A percentile compares a stretch with the other conserved stretches of the same genome.
These are phyloP conservation scores for Dryadula phaetusa DNA, from an alignment of 2,888 invertebrate species.

Conservation along the genomic window DNA sequence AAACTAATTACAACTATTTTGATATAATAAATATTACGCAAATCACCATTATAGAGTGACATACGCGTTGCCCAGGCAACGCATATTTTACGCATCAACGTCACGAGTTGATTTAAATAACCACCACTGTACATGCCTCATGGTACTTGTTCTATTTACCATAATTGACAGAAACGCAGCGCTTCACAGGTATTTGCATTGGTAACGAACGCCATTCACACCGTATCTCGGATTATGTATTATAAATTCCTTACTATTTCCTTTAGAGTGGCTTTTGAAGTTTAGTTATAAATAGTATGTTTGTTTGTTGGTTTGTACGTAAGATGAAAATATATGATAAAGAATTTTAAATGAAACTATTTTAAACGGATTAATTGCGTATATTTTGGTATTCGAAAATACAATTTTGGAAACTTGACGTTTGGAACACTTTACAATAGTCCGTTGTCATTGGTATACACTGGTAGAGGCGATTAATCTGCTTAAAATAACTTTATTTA, in stretches of 20 bases:
- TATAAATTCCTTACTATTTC: not conserved
- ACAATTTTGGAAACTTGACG: too few relatives aligned
- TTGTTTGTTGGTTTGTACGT: too few relatives aligned
- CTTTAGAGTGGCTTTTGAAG: not conserved
- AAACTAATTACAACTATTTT: too few relatives aligned
- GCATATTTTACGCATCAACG: not conserved
- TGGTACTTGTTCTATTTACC: not conserved
- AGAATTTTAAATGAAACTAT: too few relatives aligned
- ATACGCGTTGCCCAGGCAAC: not conserved
- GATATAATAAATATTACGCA: too few relatives aligned
- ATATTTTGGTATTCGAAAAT: too few relatives aligned
- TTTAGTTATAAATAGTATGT: not conserved
- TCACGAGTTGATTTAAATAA: not conserved
- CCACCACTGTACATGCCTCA: not conserved
- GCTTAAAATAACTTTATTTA: too few relatives aligned
- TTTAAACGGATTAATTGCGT: too few relatives aligned
- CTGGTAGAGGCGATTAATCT: too few relatives aligned
- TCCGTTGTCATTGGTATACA: too few relatives aligned
- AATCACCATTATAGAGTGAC: not conserved
- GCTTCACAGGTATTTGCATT: conserved; percentile 30
- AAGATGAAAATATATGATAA: too few relatives aligned
- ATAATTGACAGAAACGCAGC: conserved; percentile 16
- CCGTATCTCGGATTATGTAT: conserved; percentile 2
- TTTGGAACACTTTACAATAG: too few relatives aligned
- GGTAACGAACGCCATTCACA: conserved; percentile 33